A percentile compares a stretch with the other conserved stretches of the same genome.
Conservation (phyloP, 2,797 vertebrate species). For the Ceyx erithaca region DNA sequence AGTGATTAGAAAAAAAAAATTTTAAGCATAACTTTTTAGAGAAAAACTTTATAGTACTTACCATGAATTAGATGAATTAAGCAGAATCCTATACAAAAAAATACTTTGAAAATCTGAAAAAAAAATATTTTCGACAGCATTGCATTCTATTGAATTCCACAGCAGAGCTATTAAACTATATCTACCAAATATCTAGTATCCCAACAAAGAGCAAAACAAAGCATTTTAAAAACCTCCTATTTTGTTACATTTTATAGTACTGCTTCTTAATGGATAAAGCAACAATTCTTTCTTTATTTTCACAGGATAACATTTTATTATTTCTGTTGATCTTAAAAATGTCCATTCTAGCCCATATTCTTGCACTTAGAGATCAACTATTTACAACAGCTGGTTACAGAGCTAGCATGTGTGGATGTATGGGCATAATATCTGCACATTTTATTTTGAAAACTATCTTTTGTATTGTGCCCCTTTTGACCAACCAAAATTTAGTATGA, state of each 20-base stretch:
- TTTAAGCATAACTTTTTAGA: not conserved
- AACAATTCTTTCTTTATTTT: not conserved
- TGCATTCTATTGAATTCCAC: not conserved
- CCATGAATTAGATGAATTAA: not conserved
- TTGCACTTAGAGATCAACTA: not conserved
- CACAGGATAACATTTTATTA: not conserved
- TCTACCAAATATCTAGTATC: not conserved
- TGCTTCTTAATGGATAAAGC: not conserved
- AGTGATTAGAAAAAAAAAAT: not conserved
- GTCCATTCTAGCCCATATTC: not conserved
- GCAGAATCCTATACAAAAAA: not conserved
- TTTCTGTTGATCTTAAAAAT: slow-evolving; percentile 10
- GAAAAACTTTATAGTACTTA: not conserved
- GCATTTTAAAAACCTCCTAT: not conserved
- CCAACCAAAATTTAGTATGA: not conserved
- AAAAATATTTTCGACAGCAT: not conserved
- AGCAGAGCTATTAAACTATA: not conserved
- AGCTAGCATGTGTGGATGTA: not conserved
- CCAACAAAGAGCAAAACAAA: not conserved
- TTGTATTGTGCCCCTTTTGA: not conserved
- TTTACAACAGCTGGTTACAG: slow-evolving; percentile 12
- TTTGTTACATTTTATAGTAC: not conserved
- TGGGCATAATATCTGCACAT: not conserved
- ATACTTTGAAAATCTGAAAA: not conserved
- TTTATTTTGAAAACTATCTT: not conserved